Conservation (phyloP, 2,797 vertebrate genomes). For the Paramormyrops hopkinsi region DNA sequence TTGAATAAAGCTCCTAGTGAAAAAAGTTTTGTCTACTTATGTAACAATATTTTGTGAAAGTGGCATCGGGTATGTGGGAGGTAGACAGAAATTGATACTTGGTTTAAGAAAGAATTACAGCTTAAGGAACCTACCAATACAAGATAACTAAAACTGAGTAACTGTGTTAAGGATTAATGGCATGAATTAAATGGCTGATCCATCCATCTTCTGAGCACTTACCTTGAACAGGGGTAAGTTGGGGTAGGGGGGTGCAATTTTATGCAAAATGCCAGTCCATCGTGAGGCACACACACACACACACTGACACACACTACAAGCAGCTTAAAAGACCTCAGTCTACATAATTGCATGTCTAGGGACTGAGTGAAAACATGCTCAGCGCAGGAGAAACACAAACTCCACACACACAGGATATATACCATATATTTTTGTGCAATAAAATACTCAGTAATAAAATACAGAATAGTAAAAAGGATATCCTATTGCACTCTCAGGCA, state of each 20-base stretch:
- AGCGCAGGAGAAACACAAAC: not conserved
- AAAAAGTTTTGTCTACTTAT: constrained; percentile 58
- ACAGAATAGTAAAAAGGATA: not conserved
- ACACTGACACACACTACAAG: not conserved
- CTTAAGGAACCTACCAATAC: constrained; percentile 46
- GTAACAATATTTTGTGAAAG: constrained; percentile 50
- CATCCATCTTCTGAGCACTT: not conserved
- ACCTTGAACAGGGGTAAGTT: not conserved
- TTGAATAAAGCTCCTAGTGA: constrained; percentile 45
- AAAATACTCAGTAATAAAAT: not conserved
- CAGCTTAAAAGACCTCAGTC: not conserved
- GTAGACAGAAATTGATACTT: constrained; percentile 47
- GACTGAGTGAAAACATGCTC: not conserved
- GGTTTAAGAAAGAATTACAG: constrained; percentile 38
- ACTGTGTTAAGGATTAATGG: constrained; percentile 35
- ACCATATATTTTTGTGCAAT: not conserved
- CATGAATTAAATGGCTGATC: constrained; percentile 43
- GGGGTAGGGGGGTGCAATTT: not conserved
- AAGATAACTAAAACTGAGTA: constrained; percentile 45
- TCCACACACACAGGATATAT: not conserved
- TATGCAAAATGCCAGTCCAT: not conserved
- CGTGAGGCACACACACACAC: not conserved
- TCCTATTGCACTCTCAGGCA: not conserved
- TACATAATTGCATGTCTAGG: not conserved
- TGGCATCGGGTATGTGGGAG: constrained; percentile 37